phyloP scores from a whole-genome alignment of 2,797 vertebrate genomes.

The Parambassis ranga region DNA sequence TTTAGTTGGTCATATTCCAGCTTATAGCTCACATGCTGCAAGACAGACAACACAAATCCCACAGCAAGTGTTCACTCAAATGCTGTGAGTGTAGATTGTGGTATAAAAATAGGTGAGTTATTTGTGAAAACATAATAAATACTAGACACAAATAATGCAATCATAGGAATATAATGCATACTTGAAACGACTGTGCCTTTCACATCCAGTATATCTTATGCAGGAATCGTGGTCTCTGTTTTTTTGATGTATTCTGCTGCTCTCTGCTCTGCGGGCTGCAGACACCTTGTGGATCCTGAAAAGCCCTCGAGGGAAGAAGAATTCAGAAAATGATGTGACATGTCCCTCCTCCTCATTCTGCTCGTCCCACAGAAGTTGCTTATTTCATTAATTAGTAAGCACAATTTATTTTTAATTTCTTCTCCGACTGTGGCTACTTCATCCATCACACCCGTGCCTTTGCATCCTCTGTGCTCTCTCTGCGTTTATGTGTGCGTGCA shows the following conservation, averaged over 20 bases:
- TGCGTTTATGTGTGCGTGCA: background rate
- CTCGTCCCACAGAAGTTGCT: background rate
- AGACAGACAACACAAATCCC: background rate
- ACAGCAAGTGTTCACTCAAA: background rate
- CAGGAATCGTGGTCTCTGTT: background rate
- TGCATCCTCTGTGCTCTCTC: background rate
- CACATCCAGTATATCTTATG: background rate
- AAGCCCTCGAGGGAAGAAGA: background rate
- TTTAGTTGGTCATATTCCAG: constrained; percentile 28
- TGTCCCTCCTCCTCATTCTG: background rate
- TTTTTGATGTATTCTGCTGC: background rate
- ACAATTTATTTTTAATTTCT: constrained; percentile 12
- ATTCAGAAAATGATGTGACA: constrained; percentile 1
- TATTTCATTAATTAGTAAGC: constrained; percentile 30
- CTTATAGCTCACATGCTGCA: constrained; percentile 6
- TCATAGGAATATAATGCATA: background rate
- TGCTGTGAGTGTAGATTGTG: background rate
- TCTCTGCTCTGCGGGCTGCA: background rate
- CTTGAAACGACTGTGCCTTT: background rate
- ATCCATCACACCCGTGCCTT: background rate
- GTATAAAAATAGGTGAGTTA: background rate
- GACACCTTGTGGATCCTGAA: background rate
- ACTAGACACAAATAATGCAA: background rate
- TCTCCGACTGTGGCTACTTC: background rate
- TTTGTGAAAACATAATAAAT: background rate